A percentile compares a stretch with the other conserved stretches of the same genome.
Conservation (phyloP, 2,888 invertebrate genomes). For the Idaea straminata region DNA sequence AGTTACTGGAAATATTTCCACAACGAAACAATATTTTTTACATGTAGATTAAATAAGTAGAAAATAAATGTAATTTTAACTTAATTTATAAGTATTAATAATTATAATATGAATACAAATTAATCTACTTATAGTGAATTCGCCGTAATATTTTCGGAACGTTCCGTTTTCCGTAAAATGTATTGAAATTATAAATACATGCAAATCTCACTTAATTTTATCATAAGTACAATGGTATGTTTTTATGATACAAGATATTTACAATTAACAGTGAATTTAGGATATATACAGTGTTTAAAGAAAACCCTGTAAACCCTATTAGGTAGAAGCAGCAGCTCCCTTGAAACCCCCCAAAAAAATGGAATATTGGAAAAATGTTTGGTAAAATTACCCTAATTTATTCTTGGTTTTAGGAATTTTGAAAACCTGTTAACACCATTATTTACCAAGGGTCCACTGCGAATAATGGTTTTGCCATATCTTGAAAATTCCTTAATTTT, state of each 20-base stretch:
- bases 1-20: constrained; percentile 48
- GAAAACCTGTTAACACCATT: too few relatives aligned
- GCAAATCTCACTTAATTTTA: constrained; percentile 53
- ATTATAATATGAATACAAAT: constrained; percentile 10
- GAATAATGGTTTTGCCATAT: too few relatives aligned
- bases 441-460: too few relatives aligned
- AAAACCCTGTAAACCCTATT: too few relatives aligned
- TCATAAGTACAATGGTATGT: constrained; percentile 32
- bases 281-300: background rate
- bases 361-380: too few relatives aligned
- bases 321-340: too few relatives aligned
- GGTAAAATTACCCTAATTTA: too few relatives aligned
- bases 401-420: too few relatives aligned
- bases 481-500: too few relatives aligned
- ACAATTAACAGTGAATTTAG: constrained; percentile 38
- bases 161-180: constrained; percentile 46
- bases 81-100: background rate
- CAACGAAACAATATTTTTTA: constrained; percentile 34
- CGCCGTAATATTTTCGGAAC: constrained; percentile 6
- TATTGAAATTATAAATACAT: constrained; percentile 50
- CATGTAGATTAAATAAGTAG: constrained; percentile 3
- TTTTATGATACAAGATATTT: constrained; percentile 68
- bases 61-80: background rate
- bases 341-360: too few relatives aligned
- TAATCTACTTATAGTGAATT: constrained; percentile 6